phyloP scores from a whole-genome alignment of 2,888 invertebrate species.

The Ectropis crepuscularia region DNA sequence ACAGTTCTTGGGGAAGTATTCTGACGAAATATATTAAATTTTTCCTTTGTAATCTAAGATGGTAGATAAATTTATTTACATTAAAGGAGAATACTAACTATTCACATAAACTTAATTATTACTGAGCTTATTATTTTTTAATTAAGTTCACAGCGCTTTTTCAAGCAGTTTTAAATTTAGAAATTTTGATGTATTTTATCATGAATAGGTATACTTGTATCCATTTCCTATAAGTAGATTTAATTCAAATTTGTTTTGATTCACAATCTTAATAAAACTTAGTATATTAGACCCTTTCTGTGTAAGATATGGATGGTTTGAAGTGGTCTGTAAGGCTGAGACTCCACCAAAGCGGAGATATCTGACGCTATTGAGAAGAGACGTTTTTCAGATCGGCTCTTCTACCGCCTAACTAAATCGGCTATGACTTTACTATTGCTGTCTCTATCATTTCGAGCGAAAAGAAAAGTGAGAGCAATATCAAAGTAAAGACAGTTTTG shows the following conservation, averaged over 20 bases:
- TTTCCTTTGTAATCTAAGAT: constrained; percentile 67
- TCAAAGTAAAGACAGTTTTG: too few relatives aligned
- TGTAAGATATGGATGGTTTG: too few relatives aligned
- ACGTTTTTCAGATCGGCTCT: too few relatives aligned
- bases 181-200: constrained; percentile 34
- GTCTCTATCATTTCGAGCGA: too few relatives aligned
- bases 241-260: constrained; percentile 11
- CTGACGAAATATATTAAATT: constrained; percentile 79
- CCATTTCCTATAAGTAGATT: constrained; percentile 55
- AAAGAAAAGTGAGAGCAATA: too few relatives aligned
- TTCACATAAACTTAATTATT: constrained; percentile 63
- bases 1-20: constrained; percentile 79
- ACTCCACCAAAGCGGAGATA: too few relatives aligned
- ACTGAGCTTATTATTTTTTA: constrained; percentile 72
- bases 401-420: too few relatives aligned
- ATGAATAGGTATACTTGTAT: constrained; percentile 49
- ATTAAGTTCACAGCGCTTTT: constrained; percentile 71
- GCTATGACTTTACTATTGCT: too few relatives aligned
- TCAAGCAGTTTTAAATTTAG: constrained; percentile 61
- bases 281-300: constrained; percentile 2
- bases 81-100: constrained; percentile 67
- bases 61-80: constrained; percentile 72
- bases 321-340: too few relatives aligned
- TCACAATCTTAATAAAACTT: constrained; percentile 38
- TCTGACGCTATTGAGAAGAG: too few relatives aligned